These are phyloP conservation scores for Trinorchestia longiramus DNA, from an alignment of 1,140 invertebrate species.

Conservation along the genomic window DNA sequence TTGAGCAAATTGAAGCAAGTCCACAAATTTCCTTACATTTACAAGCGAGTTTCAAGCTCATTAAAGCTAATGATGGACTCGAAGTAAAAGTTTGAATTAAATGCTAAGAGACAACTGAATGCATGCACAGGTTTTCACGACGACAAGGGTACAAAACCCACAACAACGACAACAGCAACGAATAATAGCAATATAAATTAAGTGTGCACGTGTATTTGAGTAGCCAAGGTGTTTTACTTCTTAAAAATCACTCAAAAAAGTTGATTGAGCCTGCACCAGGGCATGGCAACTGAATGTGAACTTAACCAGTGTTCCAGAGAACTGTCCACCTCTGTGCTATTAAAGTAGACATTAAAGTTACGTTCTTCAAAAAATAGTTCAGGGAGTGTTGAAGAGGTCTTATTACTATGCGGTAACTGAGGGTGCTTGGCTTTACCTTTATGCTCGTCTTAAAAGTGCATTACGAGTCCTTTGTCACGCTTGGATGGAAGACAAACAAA, in stretches of 20 bases:
- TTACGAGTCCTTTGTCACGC: constrained; percentile 52
- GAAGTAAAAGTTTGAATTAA: background rate
- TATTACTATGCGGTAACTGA: constrained; percentile 29
- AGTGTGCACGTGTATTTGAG: constrained; percentile 5
- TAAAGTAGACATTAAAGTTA: background rate
- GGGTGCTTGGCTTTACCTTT: constrained; percentile 54
- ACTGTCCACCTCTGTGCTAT: background rate
- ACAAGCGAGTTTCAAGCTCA: background rate
- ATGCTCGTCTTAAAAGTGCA: constrained; percentile 48
- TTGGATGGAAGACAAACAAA: constrained; percentile 51
- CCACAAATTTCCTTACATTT: constrained; percentile 13
- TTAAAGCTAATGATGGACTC: background rate
- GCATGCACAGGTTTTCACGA: constrained; percentile 26
- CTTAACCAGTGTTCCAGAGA: background rate
- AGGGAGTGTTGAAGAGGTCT: constrained; percentile 17
- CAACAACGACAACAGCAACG: constrained; percentile 22
- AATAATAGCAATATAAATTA: constrained; percentile 6
- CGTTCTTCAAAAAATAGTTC: background rate
- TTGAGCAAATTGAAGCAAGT: constrained; percentile 24
- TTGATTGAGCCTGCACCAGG: background rate
- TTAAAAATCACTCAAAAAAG: background rate
- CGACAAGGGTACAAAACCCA: constrained; percentile 16
- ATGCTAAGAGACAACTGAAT: background rate
- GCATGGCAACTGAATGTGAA: background rate
- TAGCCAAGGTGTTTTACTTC: background rate